Percentiles rank a stretch among this genome's conserved stretches.
phyloP scores from a whole-genome alignment of 2,888 invertebrate genomes.

The Marasmarcha lunaedactyla region DNA sequence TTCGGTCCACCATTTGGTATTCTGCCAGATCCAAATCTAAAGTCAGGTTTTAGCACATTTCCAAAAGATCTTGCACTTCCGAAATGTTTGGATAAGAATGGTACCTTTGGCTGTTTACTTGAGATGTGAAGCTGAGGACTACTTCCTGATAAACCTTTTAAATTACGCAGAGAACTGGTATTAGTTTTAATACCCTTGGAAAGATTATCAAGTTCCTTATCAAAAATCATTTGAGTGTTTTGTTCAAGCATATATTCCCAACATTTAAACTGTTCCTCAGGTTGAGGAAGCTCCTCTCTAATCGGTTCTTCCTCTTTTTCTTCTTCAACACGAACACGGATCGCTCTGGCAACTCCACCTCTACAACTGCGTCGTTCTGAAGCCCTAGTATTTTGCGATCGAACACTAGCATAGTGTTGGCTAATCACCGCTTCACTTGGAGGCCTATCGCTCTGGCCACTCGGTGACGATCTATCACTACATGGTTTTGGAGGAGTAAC shows the following conservation, averaged over 20 bases:
- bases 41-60: slow-evolving; percentile 71
- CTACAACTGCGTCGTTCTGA: slow-evolving; percentile 69
- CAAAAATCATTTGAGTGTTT: slow-evolving; percentile 88
- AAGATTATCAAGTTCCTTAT: slow-evolving; percentile 87
- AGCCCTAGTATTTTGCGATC: slow-evolving; percentile 46
- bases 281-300: slow-evolving; percentile 56
- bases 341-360: slow-evolving; percentile 72
- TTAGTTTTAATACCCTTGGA: slow-evolving; percentile 73
- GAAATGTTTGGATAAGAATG: slow-evolving; percentile 80
- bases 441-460: slow-evolving; percentile 85
- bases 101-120: slow-evolving; percentile 51
- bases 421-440: slow-evolving; percentile 47
- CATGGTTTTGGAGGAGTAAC: slow-evolving; percentile 51
- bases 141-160: slow-evolving; percentile 76
- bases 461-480: slow-evolving; percentile 86
- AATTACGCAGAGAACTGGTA: slow-evolving; percentile 61
- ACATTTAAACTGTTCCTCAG: slow-evolving; percentile 90
- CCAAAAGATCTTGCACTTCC: slow-evolving; percentile 86
- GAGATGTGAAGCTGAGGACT: slow-evolving; percentile 74
- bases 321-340: slow-evolving; percentile 74
- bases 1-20: slow-evolving; percentile 83
- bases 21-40: slow-evolving; percentile 69
- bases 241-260: slow-evolving; percentile 95
- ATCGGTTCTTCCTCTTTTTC: slow-evolving; percentile 64
- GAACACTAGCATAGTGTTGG: slow-evolving; percentile 63